Evolutionary conservation across 1,140 invertebrate species (phyloP).

Genomic region (Sycophila sp.): DNA sequence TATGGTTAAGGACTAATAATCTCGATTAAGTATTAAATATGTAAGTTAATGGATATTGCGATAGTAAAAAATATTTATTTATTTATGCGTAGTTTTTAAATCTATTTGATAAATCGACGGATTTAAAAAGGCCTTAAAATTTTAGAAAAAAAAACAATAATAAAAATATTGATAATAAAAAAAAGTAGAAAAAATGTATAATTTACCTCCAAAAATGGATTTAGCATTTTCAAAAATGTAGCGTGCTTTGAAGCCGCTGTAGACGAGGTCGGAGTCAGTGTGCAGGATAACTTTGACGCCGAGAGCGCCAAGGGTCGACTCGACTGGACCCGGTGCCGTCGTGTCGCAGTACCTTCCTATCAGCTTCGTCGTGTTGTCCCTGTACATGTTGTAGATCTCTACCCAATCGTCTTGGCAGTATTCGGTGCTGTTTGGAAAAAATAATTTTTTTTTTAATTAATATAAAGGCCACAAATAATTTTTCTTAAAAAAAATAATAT

Average conservation of each 20-base stretch:
- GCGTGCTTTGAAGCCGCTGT: slow-evolving; percentile 89
- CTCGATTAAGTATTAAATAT: no score
- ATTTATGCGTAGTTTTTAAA: no score
- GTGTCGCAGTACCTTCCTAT: slow-evolving; percentile 87
- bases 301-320: slow-evolving; percentile 85
- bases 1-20: no score
- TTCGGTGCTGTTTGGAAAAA: slow-evolving; percentile 64
- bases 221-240: slow-evolving; percentile 90
- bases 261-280: slow-evolving; percentile 84
- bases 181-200: not conserved
- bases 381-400: slow-evolving; percentile 89
- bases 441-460: no score
- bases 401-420: slow-evolving; percentile 92
- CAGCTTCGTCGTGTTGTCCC: slow-evolving; percentile 80
- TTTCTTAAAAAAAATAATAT: no score
- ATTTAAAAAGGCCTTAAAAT: no score
- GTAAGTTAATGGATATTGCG: no score
- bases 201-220: slow-evolving; percentile 81
- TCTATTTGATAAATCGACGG: no score
- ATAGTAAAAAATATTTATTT: no score
- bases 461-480: no score
- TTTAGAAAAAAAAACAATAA: no score
- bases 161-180: no score
- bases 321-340: slow-evolving; percentile 87
- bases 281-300: slow-evolving; percentile 86